phyloP scores from a whole-genome alignment of 2,797 vertebrate genomes.

The Caiman crocodilus region DNA sequence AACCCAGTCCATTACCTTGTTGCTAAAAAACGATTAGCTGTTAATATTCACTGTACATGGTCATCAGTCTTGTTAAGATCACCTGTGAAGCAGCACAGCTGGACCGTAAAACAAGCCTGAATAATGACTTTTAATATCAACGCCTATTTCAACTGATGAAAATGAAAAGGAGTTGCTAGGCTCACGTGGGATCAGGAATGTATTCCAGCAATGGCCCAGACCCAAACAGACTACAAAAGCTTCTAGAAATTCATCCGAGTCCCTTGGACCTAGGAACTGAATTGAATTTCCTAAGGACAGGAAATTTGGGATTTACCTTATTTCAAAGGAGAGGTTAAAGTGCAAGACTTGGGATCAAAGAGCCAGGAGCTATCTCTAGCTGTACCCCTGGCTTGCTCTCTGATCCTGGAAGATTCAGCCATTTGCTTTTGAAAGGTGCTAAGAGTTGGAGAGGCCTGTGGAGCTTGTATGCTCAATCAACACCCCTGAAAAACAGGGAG shows the following conservation, averaged over 20 bases:
- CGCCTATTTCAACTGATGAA: neutral
- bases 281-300: slow-evolving; percentile 19
- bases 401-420: neutral
- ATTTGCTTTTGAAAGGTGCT: neutral
- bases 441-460: neutral
- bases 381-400: neutral
- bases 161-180: neutral
- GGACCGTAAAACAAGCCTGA: neutral
- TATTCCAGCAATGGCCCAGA: slow-evolving; percentile 35
- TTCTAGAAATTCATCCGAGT: neutral
- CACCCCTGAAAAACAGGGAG: neutral
- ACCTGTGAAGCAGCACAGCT: neutral
- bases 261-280: neutral
- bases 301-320: neutral
- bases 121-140: neutral
- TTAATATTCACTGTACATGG: neutral
- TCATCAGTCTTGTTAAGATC: neutral
- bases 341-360: neutral
- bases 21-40: neutral
- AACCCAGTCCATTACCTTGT: neutral
- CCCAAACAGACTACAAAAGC: neutral
- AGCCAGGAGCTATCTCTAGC: neutral
- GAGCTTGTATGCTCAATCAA: neutral
- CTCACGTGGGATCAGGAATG: neutral
- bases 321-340: neutral